Evolutionary conservation across 2,113 vertebrate genomes (phyloP).

Genomic region (Numida meleagris): DNA sequence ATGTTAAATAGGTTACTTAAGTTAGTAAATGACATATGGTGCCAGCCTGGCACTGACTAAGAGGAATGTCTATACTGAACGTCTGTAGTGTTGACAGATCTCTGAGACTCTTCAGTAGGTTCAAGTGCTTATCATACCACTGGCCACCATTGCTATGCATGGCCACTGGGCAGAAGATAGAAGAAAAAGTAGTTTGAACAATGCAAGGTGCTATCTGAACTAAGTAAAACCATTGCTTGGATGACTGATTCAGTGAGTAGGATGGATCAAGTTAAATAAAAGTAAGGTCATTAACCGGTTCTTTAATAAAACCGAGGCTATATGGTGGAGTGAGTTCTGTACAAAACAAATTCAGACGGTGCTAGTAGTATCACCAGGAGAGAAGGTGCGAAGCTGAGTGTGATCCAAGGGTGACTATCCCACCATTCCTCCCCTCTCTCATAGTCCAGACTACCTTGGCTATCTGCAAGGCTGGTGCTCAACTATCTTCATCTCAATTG

Average conservation of each 20-base stretch:
- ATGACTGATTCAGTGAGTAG: background rate
- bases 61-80: background rate
- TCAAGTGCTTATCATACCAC: background rate
- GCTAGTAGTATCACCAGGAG: background rate
- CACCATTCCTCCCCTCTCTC: background rate
- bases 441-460: background rate
- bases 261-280: background rate
- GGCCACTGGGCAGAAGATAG: background rate
- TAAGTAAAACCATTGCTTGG: background rate
- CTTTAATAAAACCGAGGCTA: background rate
- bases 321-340: background rate
- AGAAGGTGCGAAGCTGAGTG: background rate
- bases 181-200: background rate
- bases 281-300: background rate
- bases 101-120: background rate
- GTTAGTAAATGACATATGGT: background rate
- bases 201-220: background rate
- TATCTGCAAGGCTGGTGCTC: background rate
- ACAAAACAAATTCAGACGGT: background rate
- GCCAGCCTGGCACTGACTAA: background rate
- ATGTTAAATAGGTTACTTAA: conserved; percentile 12
- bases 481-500: background rate
- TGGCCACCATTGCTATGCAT: background rate
- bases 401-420: background rate
- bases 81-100: background rate